Conservation (phyloP, 2,888 invertebrate genomes). For the Archips crataeganus region DNA sequence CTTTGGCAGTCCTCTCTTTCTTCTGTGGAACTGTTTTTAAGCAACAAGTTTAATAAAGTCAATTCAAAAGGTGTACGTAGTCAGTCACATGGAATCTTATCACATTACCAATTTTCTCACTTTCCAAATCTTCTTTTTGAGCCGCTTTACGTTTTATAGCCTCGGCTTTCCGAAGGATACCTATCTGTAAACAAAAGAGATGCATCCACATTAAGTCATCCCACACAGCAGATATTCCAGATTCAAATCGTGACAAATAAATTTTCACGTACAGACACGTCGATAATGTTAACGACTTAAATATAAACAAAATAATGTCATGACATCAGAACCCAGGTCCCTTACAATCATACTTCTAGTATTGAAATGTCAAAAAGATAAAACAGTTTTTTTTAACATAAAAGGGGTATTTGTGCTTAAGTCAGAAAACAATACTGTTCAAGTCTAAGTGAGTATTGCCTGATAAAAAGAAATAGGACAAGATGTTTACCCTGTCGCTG, state of each 20-base stretch:
- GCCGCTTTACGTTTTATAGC: constrained; percentile 64
- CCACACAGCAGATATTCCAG: not conserved
- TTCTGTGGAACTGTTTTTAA: constrained; percentile 52
- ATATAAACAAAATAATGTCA: too few species aligned
- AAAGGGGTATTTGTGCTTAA: too few species aligned
- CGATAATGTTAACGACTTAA: too few species aligned
- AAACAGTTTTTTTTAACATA: not conserved
- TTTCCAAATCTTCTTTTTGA: constrained; percentile 45
- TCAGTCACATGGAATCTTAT: not conserved
- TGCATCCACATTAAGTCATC: not conserved
- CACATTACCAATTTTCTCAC: constrained; percentile 18
- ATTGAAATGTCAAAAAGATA: not conserved
- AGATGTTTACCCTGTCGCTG: constrained; percentile 15
- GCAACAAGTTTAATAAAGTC: not conserved
- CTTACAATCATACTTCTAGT: too few species aligned
- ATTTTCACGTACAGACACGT: too few species aligned
- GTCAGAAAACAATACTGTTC: too few species aligned
- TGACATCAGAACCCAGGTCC: too few species aligned
- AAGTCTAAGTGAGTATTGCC: not conserved
- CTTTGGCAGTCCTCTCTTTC: constrained; percentile 57
- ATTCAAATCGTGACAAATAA: too few species aligned
- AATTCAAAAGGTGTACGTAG: not conserved
- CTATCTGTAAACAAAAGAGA: constrained; percentile 48
- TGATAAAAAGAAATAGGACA: not conserved
- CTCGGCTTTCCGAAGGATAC: constrained; percentile 65